Percentiles rank a stretch among this genome's conserved stretches.
phyloP scores from a whole-genome alignment of 1,140 invertebrate species.

The Phymastichus coffea region DNA sequence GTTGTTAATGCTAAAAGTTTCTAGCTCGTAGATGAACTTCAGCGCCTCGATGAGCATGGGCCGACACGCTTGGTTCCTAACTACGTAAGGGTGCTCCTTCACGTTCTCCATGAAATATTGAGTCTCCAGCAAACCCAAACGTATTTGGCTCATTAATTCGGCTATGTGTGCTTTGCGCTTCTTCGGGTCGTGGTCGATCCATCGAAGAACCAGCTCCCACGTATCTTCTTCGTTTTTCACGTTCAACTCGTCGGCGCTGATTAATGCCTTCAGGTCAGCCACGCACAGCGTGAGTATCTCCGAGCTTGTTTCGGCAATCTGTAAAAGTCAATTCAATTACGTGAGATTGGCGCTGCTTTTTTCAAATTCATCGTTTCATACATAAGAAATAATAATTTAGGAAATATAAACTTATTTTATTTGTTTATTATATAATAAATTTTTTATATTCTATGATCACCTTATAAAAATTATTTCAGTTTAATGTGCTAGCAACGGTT shows the following conservation, averaged over 20 bases:
- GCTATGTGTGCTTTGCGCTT: conserved; percentile 66
- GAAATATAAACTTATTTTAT: no score
- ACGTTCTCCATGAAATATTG: conserved; percentile 74
- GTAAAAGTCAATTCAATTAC: not conserved
- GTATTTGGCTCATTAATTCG: conserved; percentile 74
- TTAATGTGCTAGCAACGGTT: no score
- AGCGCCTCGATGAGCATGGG: conserved; percentile 75
- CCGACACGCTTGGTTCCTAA: conserved; percentile 63
- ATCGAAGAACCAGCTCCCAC: conserved; percentile 65
- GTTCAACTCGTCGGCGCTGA: conserved; percentile 69
- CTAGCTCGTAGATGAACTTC: conserved; percentile 73
- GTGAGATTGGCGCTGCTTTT: no score
- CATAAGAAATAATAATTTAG: no score
- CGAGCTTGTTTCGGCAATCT: conserved; percentile 63
- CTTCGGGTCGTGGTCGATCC: conserved; percentile 67
- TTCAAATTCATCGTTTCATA: no score
- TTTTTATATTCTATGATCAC: no score
- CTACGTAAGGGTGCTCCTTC: conserved; percentile 66
- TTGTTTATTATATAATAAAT: no score
- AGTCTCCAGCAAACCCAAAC: conserved; percentile 82
- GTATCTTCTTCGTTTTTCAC: conserved; percentile 67
- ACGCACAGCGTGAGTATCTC: conserved; percentile 72
- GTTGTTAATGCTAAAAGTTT: conserved; percentile 65
- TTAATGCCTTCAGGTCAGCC: conserved; percentile 68
- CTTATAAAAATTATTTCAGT: no score